A percentile compares a stretch with the other conserved stretches of the same genome.
Evolutionary conservation across 2,888 invertebrate species (phyloP).

Genomic region (Argyra leucocephala): DNA sequence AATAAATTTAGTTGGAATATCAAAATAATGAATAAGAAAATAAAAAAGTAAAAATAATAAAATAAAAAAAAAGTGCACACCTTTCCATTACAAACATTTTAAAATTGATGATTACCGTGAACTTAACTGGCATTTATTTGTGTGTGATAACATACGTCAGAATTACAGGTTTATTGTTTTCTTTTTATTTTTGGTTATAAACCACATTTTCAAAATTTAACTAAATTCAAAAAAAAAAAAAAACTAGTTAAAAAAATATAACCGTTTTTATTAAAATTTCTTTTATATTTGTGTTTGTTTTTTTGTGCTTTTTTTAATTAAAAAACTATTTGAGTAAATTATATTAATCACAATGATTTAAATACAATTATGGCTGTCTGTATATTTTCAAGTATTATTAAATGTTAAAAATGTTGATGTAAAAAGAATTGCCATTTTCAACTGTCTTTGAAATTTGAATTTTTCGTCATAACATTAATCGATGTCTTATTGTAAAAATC

Average conservation of each 20-base stretch:
- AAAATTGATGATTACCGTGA: background rate
- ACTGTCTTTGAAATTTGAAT: too few species aligned
- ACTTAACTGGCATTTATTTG: slow-evolving; percentile 11
- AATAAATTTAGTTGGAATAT: background rate
- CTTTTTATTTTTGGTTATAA: too few species aligned
- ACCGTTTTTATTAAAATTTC: background rate
- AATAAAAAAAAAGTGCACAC: background rate
- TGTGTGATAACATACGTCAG: slow-evolving; percentile 9
- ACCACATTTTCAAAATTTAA: too few species aligned
- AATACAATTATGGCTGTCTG: background rate
- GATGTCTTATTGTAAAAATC: too few species aligned
- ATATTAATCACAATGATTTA: slow-evolving; percentile 1
- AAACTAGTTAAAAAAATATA: too few species aligned
- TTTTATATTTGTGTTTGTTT: too few species aligned
- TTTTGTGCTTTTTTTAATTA: slow-evolving; percentile 6
- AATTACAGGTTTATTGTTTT: background rate
- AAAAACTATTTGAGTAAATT: background rate
- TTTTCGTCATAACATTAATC: too few species aligned
- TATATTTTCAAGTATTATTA: too few species aligned
- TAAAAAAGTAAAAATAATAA: background rate
- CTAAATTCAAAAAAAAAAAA: background rate
- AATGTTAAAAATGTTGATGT: too few species aligned
- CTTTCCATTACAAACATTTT: background rate
- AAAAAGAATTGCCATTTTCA: too few species aligned
- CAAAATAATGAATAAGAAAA: background rate